A percentile compares a stretch with the other conserved stretches of the same genome.
phyloP scores from a whole-genome alignment of 2,888 invertebrate species.

The Hydrotaea cyrtoneurina region DNA sequence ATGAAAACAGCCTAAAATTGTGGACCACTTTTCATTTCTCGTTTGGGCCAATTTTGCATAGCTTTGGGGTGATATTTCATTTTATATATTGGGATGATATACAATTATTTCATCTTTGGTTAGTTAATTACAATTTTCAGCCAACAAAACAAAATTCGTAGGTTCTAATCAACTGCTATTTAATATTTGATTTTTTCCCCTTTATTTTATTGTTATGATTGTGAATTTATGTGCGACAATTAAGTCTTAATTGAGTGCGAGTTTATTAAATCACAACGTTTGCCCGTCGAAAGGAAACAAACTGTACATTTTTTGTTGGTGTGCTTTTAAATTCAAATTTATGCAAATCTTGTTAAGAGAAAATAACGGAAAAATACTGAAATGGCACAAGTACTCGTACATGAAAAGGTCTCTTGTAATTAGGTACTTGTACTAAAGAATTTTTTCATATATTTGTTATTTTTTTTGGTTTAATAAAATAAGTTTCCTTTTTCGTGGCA shows the following conservation, averaged over 20 bases:
- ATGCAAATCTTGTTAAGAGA: slow-evolving; percentile 37
- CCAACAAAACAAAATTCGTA: neutral
- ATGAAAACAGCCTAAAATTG: too few relatives aligned
- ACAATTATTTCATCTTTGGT: neutral
- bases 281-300: neutral
- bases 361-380: neutral
- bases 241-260: slow-evolving; percentile 35
- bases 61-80: too few relatives aligned
- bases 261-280: slow-evolving; percentile 41
- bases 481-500: neutral
- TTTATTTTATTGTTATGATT: neutral
- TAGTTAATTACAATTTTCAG: neutral
- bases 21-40: too few relatives aligned
- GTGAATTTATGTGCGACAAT: slow-evolving; percentile 27
- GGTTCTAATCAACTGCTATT: slow-evolving; percentile 36
- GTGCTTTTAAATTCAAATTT: slow-evolving; percentile 30
- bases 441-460: neutral
- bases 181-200: slow-evolving; percentile 26
- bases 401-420: slow-evolving; percentile 33
- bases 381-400: neutral
- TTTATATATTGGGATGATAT: too few relatives aligned
- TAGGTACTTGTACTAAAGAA: slow-evolving; percentile 24
- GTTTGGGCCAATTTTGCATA: too few relatives aligned
- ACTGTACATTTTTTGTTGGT: slow-evolving; percentile 5
- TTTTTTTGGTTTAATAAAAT: too few relatives aligned